Evolutionary conservation across 1,140 invertebrate genomes (phyloP).

Genomic region (Hyphantria cunea): DNA sequence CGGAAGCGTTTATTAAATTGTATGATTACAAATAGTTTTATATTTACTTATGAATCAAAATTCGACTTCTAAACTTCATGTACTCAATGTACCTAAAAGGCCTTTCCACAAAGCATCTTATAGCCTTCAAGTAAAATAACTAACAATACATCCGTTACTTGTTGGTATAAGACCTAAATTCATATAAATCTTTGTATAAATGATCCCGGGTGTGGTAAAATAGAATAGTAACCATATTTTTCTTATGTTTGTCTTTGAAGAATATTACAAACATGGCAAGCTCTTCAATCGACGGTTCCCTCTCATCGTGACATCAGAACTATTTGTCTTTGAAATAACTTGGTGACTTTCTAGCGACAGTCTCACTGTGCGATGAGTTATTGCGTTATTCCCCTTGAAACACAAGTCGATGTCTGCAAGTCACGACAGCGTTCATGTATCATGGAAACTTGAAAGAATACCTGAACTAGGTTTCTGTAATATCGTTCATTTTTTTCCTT

Average conservation of each 20-base stretch:
- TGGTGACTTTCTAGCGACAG: constrained; percentile 49
- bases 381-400: constrained; percentile 46
- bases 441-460: constrained; percentile 30
- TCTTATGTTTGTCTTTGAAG: constrained; percentile 71
- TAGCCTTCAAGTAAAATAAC: constrained; percentile 12
- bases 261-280: constrained; percentile 61
- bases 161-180: constrained; percentile 26
- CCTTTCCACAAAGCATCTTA: constrained; percentile 20
- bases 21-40: constrained; percentile 41
- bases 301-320: constrained; percentile 53
- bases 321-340: constrained; percentile 71
- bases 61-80: constrained; percentile 40
- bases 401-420: constrained; percentile 35
- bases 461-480: constrained; percentile 7
- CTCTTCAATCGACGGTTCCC: constrained; percentile 53
- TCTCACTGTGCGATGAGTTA: constrained; percentile 46
- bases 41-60: constrained; percentile 28
- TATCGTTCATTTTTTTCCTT: no score
- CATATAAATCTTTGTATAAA: constrained; percentile 7
- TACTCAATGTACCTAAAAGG: constrained; percentile 37
- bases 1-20: constrained; percentile 26
- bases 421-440: constrained; percentile 42
- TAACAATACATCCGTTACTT: not conserved
- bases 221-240: constrained; percentile 64
- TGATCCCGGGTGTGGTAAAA: not conserved